Evolutionary conservation across 2,113 vertebrate genomes (phyloP), one percentile per base, ranked within the genome.

Genomic region (Coryphaenoides rupestris): DNA sequence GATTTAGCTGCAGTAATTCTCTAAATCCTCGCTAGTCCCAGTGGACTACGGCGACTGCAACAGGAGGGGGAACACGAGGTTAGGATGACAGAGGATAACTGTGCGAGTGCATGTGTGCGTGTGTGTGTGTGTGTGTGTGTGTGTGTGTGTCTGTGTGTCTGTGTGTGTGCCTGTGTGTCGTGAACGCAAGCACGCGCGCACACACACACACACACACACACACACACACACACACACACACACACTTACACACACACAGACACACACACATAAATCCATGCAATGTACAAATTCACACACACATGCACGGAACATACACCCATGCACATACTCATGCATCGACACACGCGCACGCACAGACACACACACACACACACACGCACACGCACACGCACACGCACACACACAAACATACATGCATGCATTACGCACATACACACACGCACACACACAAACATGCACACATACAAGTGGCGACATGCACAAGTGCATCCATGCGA

Each of bases 1-100:
- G 78, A 74, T 78, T 90, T 78, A 88, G 83, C 74, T 5, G 9
- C 72, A 68, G 67, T 86, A 87, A 88, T 90, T 66, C 84, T 79
- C 58, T 86, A 82, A 89, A 88, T 86, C 88, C 84, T 49, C 63
- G 72, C 74, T 66, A 70, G 83, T 74, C 79, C 77, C 76, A 72
- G 45, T 47, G 47, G 69, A 72, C 68, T 61, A 66, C 68, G 67
- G 76, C 63, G 55, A 23, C 66, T 77, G 60, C 52, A 75, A 79
- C 78, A 75, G 53, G 59, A 69, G 58, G 40, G n/a, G 70, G 53
- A 40, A 40, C 9, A 40, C 9, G 33, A 40, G 33, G 33, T 40
- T 40, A 2, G 33, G 33, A 40, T 40, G 33, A 70, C 63, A 69
- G 70, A 62, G 69, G 71, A 71, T 69, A 71, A 69, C 70, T 50